Evolutionary conservation across 2,797 vertebrate species (phyloP).

Genomic region (Champsocephalus gunnari): DNA sequence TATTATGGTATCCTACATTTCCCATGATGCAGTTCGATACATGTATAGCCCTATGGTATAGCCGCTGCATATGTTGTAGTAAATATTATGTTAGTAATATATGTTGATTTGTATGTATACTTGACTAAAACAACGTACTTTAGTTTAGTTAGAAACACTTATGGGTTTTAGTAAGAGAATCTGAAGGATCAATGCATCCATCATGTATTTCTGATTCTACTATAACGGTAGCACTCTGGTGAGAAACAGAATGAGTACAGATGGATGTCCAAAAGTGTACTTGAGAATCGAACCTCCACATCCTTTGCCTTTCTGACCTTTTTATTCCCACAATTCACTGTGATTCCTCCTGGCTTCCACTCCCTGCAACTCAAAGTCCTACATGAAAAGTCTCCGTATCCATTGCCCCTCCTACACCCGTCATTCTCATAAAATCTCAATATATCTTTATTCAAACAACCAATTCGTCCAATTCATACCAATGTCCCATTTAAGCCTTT

Average conservation of each 20-base stretch:
- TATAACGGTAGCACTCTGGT: background rate
- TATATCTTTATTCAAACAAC: background rate
- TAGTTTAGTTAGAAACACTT: background rate
- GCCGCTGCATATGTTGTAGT: background rate
- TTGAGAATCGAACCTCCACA: conserved; percentile 3
- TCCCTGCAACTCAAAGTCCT: conserved; percentile 18
- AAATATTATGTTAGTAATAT: background rate
- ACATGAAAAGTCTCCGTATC: background rate
- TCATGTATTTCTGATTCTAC: background rate
- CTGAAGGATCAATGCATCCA: conserved; percentile 5
- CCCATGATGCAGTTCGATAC: background rate
- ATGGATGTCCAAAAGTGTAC: background rate
- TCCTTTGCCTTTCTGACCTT: conserved; percentile 2
- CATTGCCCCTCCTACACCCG: background rate
- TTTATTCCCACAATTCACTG: conserved; percentile 10
- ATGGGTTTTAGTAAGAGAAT: conserved; percentile 8
- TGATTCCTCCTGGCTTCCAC: conserved; percentile 7
- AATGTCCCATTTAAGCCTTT: conserved; percentile 26
- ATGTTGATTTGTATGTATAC: background rate
- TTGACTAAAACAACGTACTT: background rate
- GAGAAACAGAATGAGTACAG: conserved; percentile 14
- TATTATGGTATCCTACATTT: background rate
- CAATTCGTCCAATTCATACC: conserved; percentile 26
- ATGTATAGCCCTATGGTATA: background rate
- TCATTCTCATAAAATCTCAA: background rate